phyloP scores from a whole-genome alignment of 2,797 vertebrate species.

The Sylvia borin region DNA sequence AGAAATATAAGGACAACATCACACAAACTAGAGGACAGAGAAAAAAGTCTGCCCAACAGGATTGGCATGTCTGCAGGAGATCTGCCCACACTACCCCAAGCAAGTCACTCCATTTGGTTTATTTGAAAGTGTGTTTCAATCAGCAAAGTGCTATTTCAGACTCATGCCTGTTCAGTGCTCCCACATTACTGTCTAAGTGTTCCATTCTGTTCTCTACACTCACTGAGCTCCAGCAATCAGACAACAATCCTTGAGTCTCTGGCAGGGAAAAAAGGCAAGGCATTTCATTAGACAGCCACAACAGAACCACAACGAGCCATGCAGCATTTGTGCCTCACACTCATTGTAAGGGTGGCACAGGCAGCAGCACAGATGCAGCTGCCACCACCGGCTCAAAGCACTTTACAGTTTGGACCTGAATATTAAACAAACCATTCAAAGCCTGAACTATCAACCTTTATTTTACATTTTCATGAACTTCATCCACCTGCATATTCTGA shows the following conservation, averaged over 20 bases:
- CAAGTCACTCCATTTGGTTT: accelerated
- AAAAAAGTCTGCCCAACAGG: neutral
- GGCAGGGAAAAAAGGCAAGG: neutral
- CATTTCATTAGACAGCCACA: neutral
- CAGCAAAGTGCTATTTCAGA: neutral
- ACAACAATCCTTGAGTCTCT: neutral
- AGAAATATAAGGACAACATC: neutral
- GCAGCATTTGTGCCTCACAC: neutral
- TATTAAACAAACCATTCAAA: neutral
- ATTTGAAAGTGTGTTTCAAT: neutral
- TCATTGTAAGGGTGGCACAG: neutral
- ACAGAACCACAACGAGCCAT: neutral
- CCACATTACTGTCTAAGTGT: neutral
- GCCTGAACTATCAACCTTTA: neutral
- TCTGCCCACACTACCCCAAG: neutral
- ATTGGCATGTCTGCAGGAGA: neutral
- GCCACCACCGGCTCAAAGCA: neutral
- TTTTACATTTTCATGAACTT: neutral
- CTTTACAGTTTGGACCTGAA: neutral
- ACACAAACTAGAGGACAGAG: neutral
- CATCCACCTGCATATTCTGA: neutral
- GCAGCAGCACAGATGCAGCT: neutral
- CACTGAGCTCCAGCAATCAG: neutral
- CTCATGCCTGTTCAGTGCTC: accelerated
- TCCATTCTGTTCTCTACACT: neutral